Base-by-base conservation (phyloP, 2,888 invertebrate species). In the Xylota sylvarum region DNA sequence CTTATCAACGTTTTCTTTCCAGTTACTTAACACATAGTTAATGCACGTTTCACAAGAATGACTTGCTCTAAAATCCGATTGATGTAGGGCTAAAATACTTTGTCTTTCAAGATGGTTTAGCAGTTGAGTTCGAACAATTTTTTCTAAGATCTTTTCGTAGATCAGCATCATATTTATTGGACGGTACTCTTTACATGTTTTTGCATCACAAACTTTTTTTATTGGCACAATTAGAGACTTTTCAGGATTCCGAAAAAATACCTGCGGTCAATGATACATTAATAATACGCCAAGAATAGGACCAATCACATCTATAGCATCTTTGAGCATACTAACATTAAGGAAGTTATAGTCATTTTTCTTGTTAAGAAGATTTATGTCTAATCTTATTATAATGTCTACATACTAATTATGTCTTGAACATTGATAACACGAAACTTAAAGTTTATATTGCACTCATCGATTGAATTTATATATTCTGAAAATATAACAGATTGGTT, bases 371-470 rank as follows among this genome's bases (percentile, higher is more conserved):
- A 1, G 4, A n/a, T n/a, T n/a, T n/a, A n/a, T n/a, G n/a, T n/a
- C n/a, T n/a, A n/a, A n/a, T n/a, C 7, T 52, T 27, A 67, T 50
- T 50, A 23, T n/a, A n/a, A n/a, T n/a, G n/a, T n/a, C n/a, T n/a
- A n/a, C n/a, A n/a, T 23, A 52, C 37, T 52, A 10, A 23, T 50
- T 30, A 46, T 64, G 5, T 64, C 62, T 9, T 30, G 9, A 4
- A 23, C 23, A 9, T 23, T 5, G 17, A n/a, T 46, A n/a, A 46
- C 9, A 27, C n/a, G n/a, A n/a, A n/a, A n/a, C 32, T 64, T 62
- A 64, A 64, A 64, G 30, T 32, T 7, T 19, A 48, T 64, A 64
- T 64, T 64, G 64, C 46, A 64, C 64, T 64, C 64, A 12, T 64
- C 19, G 0, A 64, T 10, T 32, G 48, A 46, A 64, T 17, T 32